phyloP scores from a whole-genome alignment of 2,888 invertebrate species.

The Belgica antarctica region DNA sequence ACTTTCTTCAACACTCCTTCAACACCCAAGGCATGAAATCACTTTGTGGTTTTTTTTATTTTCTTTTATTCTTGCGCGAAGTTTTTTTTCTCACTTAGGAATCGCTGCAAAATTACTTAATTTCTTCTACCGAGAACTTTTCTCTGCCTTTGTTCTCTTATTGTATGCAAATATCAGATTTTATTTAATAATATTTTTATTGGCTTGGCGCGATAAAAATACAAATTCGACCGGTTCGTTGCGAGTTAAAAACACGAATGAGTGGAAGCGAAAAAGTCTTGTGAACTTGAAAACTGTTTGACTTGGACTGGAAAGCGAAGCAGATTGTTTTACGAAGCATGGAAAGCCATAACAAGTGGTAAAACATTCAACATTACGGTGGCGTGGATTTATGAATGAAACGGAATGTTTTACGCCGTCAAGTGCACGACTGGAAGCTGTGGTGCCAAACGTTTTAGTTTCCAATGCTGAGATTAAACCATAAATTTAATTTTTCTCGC shows the following conservation, averaged over 20 bases:
- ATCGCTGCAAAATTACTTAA: constrained; percentile 25
- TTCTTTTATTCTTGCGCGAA: constrained; percentile 13
- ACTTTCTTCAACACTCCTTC: not conserved
- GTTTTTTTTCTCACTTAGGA: not conserved
- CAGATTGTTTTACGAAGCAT: constrained; percentile 12
- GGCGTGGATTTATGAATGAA: constrained; percentile 23
- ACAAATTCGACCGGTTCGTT: constrained; percentile 28
- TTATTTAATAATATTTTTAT: constrained; percentile 9
- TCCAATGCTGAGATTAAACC: not conserved
- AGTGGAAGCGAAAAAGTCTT: not conserved
- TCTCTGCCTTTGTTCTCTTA: not conserved
- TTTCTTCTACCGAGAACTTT: not conserved
- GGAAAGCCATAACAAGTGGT: constrained; percentile 32
- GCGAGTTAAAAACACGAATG: constrained; percentile 39
- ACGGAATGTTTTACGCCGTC: constrained; percentile 25
- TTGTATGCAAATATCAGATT: constrained; percentile 11
- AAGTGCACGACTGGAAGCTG: not conserved
- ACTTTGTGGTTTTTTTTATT: constrained; percentile 21
- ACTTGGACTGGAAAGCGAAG: constrained; percentile 9
- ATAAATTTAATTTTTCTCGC: not conserved
- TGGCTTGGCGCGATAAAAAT: not conserved
- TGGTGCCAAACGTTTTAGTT: not conserved
- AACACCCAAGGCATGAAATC: constrained; percentile 19
- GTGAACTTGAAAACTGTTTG: constrained; percentile 5
- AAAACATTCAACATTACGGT: constrained; percentile 20